phyloP scores from a whole-genome alignment of 1,140 invertebrate genomes.

The Drosophila pseudoobscura region DNA sequence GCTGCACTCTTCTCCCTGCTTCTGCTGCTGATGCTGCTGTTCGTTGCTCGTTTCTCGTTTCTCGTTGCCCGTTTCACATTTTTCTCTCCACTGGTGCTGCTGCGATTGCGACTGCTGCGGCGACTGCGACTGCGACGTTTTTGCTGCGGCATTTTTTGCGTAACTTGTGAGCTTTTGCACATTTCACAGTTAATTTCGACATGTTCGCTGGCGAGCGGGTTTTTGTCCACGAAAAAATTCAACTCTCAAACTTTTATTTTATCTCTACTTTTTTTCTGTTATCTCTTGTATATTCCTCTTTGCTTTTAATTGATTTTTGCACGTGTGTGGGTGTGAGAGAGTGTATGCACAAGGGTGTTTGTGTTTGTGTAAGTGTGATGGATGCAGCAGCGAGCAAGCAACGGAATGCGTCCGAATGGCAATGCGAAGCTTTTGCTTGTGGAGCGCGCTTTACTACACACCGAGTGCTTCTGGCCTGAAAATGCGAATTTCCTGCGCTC shows the following conservation, averaged over 20 bases:
- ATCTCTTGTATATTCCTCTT: conserved; percentile 23
- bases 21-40: conserved; percentile 9
- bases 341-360: conserved; percentile 20
- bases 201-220: conserved; percentile 31
- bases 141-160: conserved; percentile 75
- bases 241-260: conserved; percentile 33
- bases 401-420: conserved; percentile 79
- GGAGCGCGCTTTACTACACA: conserved; percentile 54
- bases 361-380: conserved; percentile 25
- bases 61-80: conserved; percentile 65
- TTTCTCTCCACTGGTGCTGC: conserved; percentile 50
- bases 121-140: conserved; percentile 5
- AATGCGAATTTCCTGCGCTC: conserved; percentile 73
- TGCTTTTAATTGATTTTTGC: conserved; percentile 74
- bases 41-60: conserved; percentile 40
- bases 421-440: conserved; percentile 80
- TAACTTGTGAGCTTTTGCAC: conserved; percentile 69
- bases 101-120: conserved; percentile 20
- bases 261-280: conserved; percentile 20
- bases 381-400: conserved; percentile 53
- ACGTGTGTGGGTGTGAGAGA: conserved; percentile 54
- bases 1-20: conserved; percentile 16
- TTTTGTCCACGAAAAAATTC: conserved; percentile 24
- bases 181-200: conserved; percentile 62
- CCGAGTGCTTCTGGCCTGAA: conserved; percentile 56